Evolutionary conservation across 2,113 vertebrate species (phyloP).

Genomic region (Junco hyemalis): DNA sequence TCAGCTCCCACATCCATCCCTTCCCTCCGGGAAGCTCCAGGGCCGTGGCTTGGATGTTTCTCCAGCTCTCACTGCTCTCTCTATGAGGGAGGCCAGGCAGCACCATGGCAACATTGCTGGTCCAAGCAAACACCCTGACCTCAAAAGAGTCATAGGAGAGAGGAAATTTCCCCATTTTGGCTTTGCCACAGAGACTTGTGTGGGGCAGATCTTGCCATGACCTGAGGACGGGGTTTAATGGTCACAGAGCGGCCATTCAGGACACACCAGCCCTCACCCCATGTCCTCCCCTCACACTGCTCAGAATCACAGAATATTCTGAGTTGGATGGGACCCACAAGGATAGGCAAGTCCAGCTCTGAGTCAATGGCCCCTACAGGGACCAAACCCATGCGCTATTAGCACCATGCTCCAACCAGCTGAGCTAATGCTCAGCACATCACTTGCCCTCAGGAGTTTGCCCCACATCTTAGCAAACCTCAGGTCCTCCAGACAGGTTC

Average conservation of each 20-base stretch:
- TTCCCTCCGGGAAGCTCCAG: neutral
- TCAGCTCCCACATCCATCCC: neutral
- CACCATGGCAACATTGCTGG: neutral
- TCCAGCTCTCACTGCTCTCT: neutral
- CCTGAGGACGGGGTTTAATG: rapidly evolving
- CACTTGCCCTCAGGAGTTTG: neutral
- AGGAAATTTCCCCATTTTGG: neutral
- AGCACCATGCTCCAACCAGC: neutral
- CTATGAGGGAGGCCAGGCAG: neutral
- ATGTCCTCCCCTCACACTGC: neutral
- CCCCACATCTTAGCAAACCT: neutral
- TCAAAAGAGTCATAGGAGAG: neutral
- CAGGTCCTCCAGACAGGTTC: neutral
- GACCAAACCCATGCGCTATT: neutral
- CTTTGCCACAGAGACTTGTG: neutral
- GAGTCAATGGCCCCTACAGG: neutral
- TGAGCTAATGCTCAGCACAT: neutral
- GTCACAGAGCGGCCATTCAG: neutral
- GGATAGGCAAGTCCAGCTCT: neutral
- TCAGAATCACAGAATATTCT: neutral
- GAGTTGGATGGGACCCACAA: neutral
- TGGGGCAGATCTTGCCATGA: neutral
- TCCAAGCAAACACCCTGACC: neutral
- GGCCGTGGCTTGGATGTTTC: neutral
- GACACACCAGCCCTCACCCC: neutral